Evolutionary conservation across 2,113 vertebrate genomes (phyloP), one percentile per base, ranked within the genome.

Genomic region (Dendropsophus ebraccatus): DNA sequence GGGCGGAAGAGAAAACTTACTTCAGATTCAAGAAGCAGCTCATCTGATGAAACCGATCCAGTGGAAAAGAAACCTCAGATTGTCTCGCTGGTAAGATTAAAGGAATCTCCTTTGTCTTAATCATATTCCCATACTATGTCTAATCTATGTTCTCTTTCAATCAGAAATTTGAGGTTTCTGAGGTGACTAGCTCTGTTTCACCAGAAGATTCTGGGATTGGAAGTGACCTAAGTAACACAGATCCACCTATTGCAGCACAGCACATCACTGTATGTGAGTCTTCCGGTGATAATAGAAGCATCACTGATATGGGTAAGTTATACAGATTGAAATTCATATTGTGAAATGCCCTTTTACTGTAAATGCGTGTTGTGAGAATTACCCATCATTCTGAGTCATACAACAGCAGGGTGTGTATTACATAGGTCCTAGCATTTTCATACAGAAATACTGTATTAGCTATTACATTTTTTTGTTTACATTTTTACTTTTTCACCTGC

Each of bases 191-290:
- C 3, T 52, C n/a, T 19, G n/a, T 3, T 6, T 78, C 21, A 1
- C 1, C 13, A 6, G 69, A 16, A 4, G 77, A 30, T 70, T 67
- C 81, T 19, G 80, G 85, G 16, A 47, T 76, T 0, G 86, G 85
- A 13, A 67, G 74, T 62, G 78, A 74, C 12, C 6, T 14, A 67
- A 70, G 10, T 69, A 91, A 87, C 28, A 62, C 88, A 12, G 87
- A 88, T 50, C 52, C n/a, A 19, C 85, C 73, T 28, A 70, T 4
- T 4, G 5, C 47, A 35, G 1, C 11, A 4, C 21, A 17, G 37
- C 25, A 52, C 16, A 60, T 37, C 58, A 13, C 35, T 62, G 28
- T 60, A 7, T 11, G 52, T 50, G 67, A 86, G 37, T 50, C 13
- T 28, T 14, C n/a, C 12, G 23, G 8, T 28, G 41, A 52, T 11